These are phyloP conservation scores for Sphaerophoria rueppellii DNA, from an alignment of 2,888 invertebrate genomes.

Conservation along the genomic window DNA sequence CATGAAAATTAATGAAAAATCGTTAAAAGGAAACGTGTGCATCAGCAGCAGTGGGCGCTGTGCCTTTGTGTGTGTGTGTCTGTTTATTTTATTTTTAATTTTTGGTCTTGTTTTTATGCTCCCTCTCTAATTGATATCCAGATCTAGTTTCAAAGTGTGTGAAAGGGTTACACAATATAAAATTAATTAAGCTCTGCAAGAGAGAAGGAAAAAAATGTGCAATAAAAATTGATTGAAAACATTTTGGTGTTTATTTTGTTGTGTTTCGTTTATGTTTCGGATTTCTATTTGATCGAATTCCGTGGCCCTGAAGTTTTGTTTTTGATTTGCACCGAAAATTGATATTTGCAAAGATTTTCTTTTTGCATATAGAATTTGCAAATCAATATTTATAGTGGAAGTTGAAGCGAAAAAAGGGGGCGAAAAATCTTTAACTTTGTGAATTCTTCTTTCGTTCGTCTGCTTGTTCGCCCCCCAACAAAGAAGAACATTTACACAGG, in stretches of 20 bases:
- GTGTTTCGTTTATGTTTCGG: neutral
- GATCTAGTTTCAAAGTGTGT: neutral
- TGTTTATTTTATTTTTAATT: neutral
- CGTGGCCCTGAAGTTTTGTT: conserved; percentile 38
- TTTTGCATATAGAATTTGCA: conserved; percentile 1
- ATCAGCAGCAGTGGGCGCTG: conserved; percentile 30
- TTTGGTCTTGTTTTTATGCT: too few relatives aligned
- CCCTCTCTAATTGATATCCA: conserved; percentile 44
- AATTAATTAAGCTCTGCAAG: conserved; percentile 18
- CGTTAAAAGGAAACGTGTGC: conserved; percentile 55
- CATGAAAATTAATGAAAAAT: conserved; percentile 72
- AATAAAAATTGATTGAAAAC: conserved; percentile 52
- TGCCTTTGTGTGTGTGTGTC: conserved; percentile 33
- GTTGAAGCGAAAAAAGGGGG: conserved; percentile 20
- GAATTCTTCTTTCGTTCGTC: conserved; percentile 42
- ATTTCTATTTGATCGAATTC: conserved; percentile 13
- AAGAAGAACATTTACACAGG: conserved; percentile 18
- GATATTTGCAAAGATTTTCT: conserved; percentile 8
- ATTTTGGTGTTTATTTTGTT: conserved; percentile 11
- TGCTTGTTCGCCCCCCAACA: conserved; percentile 21
- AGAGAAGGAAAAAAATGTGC: conserved; percentile 39
- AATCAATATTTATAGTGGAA: conserved; percentile 64
- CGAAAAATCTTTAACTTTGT: conserved; percentile 50
- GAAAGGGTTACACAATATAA: conserved; percentile 60
- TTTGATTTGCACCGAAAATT: conserved; percentile 22